Evolutionary conservation across 2,888 invertebrate species (phyloP), one percentile per base, ranked within the genome.

Genomic region (Platycnemis pennipes): DNA sequence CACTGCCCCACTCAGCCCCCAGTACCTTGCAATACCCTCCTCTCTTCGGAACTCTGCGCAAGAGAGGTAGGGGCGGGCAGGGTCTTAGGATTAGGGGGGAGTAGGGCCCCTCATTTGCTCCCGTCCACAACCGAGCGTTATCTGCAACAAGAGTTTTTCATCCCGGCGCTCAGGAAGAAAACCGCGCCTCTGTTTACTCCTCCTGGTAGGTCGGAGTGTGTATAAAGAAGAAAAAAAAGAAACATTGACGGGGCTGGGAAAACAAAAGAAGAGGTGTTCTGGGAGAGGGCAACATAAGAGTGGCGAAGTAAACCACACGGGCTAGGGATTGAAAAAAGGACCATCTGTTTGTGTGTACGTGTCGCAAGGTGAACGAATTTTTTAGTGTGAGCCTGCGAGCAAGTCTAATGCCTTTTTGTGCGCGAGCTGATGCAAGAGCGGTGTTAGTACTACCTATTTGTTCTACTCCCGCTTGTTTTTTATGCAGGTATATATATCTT

Each of bases 91-190:
- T 77, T 77, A 77, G 5, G 37, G 26, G 8, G n/a, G 63, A 63
- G n/a, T 22, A 77, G 31, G 16, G 37, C 37, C n/a, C 8, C 77
- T 77, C 77, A 77, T 77, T 77, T 77, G 77, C 77, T 77, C 77
- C 37, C 37, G 77, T 77, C 77, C 26, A 13, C 31, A 0, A 37
- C 26, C 77, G n/a, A 77, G 77, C 77, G 31, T 37, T 77, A 77
- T 77, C 77, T 77, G 77, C 77, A 37, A 77, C 77, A 37, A 37
- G 77, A 77, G 77, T 77, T 77, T 77, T 77, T 77, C 77, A 77
- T 77, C 37, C 77, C 13, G 63, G n/a, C 22, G 22, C 63, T n/a
- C 63, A 77, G n/a, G 37, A 77, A 77, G 77, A 77, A 77, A 77
- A 77, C 77, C 77, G 37, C 77, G 13, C 77, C 37, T 11, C 7